Base-by-base conservation (phyloP, 2,113 vertebrate genomes). In the Corythaeola cristata region DNA sequence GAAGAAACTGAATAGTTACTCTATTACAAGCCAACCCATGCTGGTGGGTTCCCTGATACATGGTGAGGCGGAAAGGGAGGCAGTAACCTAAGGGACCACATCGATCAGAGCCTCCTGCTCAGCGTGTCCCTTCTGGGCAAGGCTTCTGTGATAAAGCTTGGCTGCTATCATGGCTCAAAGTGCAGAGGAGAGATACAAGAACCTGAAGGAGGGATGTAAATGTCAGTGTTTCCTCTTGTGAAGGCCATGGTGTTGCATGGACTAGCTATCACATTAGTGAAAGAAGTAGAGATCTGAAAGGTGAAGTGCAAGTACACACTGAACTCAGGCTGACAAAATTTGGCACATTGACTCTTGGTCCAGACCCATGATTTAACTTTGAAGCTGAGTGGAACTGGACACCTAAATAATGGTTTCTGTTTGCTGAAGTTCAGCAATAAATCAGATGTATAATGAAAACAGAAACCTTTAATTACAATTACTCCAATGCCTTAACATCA, bases 291-390 rank as follows among this genome's bases (percentile, higher is more conserved):
- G 41, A 68, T 5, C 28, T 81, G 87, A 67, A 86, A 74, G 41
- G 21, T 73, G n/a, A 85, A 77, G 58, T n/a, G 39, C 75, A 85
- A 63, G 28, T 30, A 33, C 14, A n/a, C 33, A 13, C n/a, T 64
- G 53, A 75, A 60, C 5, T 58, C 19, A 60, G 45, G 12, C 16
- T 76, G 63, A 69, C 67, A 88, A 60, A 73, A 73, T 66, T 21
- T 88, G 63, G 8, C 15, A 32, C 0, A 1, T 28, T 45, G 35
- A 28, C 28, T 15, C 37, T 63, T 1, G 1, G 20, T 44, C 15
- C 35, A 72, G 75, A 59, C 6, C 20, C 5, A 1, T 33, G 27
- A n/a, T 77, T 81, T 74, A 75, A 18, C 9, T 45, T 55, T 73
- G 64, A 76, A 73, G 58, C 12, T 33, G 55, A 62, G 44, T 24